These are phyloP conservation scores for Leucopsar rothschildi DNA, from an alignment of 2,113 vertebrate species.

Conservation along the genomic window DNA sequence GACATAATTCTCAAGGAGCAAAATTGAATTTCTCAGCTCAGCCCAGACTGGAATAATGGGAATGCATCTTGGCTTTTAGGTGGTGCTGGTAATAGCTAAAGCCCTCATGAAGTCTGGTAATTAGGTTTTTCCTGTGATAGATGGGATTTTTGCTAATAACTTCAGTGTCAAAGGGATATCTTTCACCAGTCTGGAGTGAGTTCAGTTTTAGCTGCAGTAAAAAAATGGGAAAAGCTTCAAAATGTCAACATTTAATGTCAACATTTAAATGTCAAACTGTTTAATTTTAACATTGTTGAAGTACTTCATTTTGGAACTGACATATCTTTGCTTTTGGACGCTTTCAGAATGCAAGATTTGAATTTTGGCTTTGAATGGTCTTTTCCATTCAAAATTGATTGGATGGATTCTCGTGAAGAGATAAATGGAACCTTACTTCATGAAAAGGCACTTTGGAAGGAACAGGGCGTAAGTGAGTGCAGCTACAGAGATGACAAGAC, in stretches of 20 bases:
- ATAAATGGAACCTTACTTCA: neutral
- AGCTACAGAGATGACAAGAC: neutral
- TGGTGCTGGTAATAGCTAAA: neutral
- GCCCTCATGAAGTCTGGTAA: neutral
- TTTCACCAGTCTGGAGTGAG: neutral
- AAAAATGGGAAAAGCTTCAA: neutral
- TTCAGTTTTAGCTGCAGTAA: neutral
- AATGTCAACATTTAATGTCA: neutral
- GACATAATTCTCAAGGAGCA: neutral
- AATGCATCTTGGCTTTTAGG: neutral
- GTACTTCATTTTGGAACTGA: neutral
- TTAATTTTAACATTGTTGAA: constrained; percentile 10
- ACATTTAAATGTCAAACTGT: neutral
- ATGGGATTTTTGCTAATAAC: constrained; percentile 25
- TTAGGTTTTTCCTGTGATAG: neutral
- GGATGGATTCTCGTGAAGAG: neutral
- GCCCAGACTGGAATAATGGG: neutral
- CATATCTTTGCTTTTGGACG: neutral
- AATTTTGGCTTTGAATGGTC: neutral
- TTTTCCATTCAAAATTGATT: neutral
- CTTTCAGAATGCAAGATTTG: neutral
- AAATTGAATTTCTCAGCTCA: constrained; percentile 22
- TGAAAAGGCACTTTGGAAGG: neutral
- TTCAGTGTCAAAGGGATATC: neutral
- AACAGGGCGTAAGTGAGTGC: neutral